phyloP scores from a whole-genome alignment of 92 coral and sea anemone genomes.

The Anthopleura xanthogrammica region DNA sequence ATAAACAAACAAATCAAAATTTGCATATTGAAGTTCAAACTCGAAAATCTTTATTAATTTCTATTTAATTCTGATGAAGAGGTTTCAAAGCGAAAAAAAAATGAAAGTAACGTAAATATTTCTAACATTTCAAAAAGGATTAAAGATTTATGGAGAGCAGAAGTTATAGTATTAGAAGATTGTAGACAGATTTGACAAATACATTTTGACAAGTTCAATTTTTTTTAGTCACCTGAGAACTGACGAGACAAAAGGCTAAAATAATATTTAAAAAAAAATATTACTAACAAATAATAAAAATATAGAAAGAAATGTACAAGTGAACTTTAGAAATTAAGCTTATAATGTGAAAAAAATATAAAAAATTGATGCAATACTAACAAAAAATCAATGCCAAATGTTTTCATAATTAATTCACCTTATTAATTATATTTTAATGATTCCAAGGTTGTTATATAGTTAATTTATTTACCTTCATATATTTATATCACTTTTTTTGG shows the following conservation, averaged over 20 bases:
- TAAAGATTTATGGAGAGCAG: background rate
- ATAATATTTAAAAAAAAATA: background rate
- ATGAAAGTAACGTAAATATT: background rate
- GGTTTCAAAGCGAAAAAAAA: background rate
- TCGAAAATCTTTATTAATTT: background rate
- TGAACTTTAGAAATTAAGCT: too few species aligned
- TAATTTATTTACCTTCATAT: too few species aligned
- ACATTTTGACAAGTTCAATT: background rate
- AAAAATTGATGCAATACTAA: too few species aligned
- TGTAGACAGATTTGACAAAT: background rate
- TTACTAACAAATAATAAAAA: background rate
- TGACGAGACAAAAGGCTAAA: background rate
- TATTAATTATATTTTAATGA: too few species aligned
- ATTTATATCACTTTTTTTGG: too few species aligned
- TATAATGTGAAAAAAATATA: too few species aligned
- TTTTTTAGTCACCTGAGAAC: background rate
- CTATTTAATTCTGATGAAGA: background rate
- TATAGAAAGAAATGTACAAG: too few species aligned
- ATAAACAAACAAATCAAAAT: constrained; percentile 2
- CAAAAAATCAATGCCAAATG: too few species aligned
- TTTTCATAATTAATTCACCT: too few species aligned
- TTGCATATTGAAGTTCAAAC: background rate
- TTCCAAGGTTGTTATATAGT: too few species aligned
- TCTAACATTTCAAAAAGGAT: background rate
- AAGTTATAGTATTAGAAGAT: background rate